These are phyloP conservation scores for Scaptomyza caliginosa DNA, from an alignment of 2,888 invertebrate genomes.

Conservation along the genomic window DNA sequence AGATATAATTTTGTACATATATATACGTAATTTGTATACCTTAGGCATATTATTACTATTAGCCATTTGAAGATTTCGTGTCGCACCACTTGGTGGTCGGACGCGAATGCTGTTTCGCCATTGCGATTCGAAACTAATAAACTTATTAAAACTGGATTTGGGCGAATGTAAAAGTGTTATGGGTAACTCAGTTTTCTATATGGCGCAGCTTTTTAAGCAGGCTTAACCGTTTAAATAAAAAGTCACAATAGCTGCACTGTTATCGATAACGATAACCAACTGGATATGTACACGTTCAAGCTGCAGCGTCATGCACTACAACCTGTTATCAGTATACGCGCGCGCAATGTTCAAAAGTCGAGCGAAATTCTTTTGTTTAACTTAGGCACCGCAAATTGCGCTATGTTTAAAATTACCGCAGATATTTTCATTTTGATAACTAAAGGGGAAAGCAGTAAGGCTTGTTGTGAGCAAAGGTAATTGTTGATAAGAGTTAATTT, in stretches of 20 bases:
- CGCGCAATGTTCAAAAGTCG: slow-evolving; percentile 10
- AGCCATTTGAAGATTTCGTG: slow-evolving; percentile 32
- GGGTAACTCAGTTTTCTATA: not conserved
- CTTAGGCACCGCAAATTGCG: not conserved
- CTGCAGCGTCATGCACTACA: not conserved
- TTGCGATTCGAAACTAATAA: slow-evolving; percentile 38
- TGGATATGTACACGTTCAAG: slow-evolving; percentile 2
- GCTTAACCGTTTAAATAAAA: no score
- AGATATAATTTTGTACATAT: slow-evolving; percentile 64
- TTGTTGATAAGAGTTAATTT: slow-evolving; percentile 37
- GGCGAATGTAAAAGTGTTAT: not conserved
- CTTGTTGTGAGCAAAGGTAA: not conserved
- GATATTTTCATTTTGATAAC: not conserved
- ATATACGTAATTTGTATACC: slow-evolving; percentile 40
- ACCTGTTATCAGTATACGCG: slow-evolving; percentile 6
- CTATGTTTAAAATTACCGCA: not conserved
- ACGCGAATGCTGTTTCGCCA: slow-evolving; percentile 19
- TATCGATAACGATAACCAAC: slow-evolving; percentile 26
- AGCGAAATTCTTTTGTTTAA: not conserved
- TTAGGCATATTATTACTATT: slow-evolving; percentile 40
- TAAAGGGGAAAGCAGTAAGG: not conserved
- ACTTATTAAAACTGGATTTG: slow-evolving; percentile 24
- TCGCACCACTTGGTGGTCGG: slow-evolving; percentile 40
- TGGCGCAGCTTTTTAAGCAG: not conserved
- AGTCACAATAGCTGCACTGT: slow-evolving; percentile 7